phyloP scores from a whole-genome alignment of 2,888 invertebrate genomes.

The Heliconius aoede region DNA sequence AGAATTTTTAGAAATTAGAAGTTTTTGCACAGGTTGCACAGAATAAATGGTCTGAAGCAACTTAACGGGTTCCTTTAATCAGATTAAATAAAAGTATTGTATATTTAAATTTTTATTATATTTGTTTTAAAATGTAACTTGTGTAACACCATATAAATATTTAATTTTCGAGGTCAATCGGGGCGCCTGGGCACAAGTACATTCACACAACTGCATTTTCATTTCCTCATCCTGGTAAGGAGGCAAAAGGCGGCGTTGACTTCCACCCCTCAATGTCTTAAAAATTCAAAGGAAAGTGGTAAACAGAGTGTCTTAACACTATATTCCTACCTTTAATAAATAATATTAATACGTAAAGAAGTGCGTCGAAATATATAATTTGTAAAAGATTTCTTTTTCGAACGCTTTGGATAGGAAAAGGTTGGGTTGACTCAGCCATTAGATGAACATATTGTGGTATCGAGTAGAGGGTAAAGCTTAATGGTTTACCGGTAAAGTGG shows the following conservation, averaged over 20 bases:
- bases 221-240: too few species aligned
- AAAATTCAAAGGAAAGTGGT: too few species aligned
- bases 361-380: constrained; percentile 29
- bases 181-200: too few species aligned
- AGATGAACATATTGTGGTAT: constrained; percentile 39
- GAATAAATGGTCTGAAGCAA: constrained; percentile 71
- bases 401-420: constrained; percentile 33
- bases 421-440: constrained; percentile 35
- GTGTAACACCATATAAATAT: too few species aligned
- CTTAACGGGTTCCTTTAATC: constrained; percentile 57
- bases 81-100: constrained; percentile 1
- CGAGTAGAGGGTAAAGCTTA: constrained; percentile 37
- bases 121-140: neutral
- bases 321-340: too few species aligned
- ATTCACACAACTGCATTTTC: too few species aligned
- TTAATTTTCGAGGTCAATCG: neutral
- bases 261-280: too few species aligned
- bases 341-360: neutral
- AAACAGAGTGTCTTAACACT: too few species aligned
- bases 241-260: too few species aligned
- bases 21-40: constrained; percentile 54
- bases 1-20: too few species aligned
- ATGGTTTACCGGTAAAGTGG: constrained; percentile 14
- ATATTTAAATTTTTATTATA: neutral
- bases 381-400: constrained; percentile 24